Conservation (phyloP, 2,888 invertebrate genomes). For the Cataglyphis altisquamis region DNA sequence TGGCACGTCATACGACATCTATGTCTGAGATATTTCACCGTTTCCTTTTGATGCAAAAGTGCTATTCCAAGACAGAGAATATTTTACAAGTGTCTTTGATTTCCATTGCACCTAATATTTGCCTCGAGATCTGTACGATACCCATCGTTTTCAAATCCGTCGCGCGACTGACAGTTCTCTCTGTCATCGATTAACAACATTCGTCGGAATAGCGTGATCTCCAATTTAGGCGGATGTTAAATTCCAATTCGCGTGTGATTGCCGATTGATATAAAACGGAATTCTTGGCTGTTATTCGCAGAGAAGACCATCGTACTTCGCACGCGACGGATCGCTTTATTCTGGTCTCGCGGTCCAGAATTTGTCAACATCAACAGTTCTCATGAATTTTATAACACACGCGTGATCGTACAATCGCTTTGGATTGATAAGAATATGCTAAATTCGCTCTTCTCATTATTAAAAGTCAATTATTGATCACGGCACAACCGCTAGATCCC, state of each 20-base stretch:
- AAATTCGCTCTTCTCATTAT: neutral
- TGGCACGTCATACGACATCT: neutral
- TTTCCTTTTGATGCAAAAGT: slow-evolving; percentile 7
- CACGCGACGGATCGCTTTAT: slow-evolving; percentile 22
- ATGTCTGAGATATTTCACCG: neutral
- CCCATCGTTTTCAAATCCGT: neutral
- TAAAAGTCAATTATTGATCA: neutral
- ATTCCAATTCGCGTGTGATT: slow-evolving; percentile 20
- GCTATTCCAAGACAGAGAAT: neutral
- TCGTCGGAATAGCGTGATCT: slow-evolving; percentile 1
- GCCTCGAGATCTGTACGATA: neutral
- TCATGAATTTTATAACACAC: neutral
- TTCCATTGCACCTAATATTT: neutral
- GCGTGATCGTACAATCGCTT: slow-evolving; percentile 4
- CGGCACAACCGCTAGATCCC: neutral
- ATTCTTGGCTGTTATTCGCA: neutral
- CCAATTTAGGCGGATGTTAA: neutral
- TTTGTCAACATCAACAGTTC: neutral
- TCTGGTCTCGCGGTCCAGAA: neutral
- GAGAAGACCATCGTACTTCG: neutral
- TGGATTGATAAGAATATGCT: neutral
- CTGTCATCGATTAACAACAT: neutral
- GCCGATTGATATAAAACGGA: slow-evolving; percentile 22
- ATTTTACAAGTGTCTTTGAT: slow-evolving; percentile 28
- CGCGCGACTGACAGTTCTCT: neutral